Evolutionary conservation across 2,797 vertebrate species (phyloP).

Genomic region (Vireo griseus): DNA sequence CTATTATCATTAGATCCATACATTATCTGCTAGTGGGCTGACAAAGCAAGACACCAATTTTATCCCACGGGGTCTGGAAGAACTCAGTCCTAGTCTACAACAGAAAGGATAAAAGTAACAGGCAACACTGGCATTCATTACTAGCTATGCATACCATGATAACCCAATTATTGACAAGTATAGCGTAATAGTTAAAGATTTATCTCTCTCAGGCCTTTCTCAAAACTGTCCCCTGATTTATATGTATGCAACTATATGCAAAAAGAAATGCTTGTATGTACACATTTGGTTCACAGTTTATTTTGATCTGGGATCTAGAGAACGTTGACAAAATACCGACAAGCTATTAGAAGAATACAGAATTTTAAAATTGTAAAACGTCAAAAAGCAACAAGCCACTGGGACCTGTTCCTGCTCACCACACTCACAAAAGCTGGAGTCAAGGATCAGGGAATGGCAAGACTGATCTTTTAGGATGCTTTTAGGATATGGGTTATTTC

Average conservation of each 20-base stretch:
- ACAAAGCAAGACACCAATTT: background rate
- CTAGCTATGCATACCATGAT: background rate
- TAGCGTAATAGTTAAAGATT: background rate
- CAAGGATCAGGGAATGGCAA: background rate
- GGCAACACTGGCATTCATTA: background rate
- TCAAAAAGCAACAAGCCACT: background rate
- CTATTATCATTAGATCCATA: background rate
- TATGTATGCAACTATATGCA: background rate
- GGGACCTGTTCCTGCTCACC: background rate
- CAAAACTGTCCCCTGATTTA: background rate
- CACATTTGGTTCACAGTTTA: background rate
- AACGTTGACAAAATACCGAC: background rate
- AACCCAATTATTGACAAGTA: background rate
- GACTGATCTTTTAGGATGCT: background rate
- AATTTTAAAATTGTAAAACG: background rate
- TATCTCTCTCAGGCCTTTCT: background rate
- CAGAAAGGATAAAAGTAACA: background rate
- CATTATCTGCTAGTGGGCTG: background rate
- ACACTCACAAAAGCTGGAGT: background rate
- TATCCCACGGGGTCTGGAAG: background rate
- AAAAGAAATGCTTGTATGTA: background rate
- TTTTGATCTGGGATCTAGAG: background rate
- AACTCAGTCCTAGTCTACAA: background rate
- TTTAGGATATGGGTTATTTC: background rate
- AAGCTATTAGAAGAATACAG: background rate